Conservation (phyloP, 1,140 invertebrate genomes). For the Tetranychus urticae region DNA sequence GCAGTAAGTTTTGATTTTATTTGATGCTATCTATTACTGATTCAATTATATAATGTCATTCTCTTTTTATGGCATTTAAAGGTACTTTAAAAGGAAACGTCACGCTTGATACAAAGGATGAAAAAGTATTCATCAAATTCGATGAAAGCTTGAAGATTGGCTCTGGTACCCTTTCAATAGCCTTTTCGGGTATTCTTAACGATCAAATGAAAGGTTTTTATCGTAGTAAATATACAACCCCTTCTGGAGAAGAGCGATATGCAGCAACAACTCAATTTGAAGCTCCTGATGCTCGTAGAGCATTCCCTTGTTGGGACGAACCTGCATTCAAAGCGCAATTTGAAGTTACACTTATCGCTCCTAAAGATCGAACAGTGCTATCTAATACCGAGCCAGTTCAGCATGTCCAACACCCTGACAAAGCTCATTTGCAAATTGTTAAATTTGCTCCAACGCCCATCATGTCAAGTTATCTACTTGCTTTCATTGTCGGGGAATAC, state of each 20-base stretch:
- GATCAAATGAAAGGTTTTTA: slow-evolving; percentile 89
- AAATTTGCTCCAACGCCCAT: slow-evolving; percentile 63
- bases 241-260: slow-evolving; percentile 44
- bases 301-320: slow-evolving; percentile 95
- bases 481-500: slow-evolving; percentile 75
- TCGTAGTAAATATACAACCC: slow-evolving; percentile 51
- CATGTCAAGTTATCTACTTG: slow-evolving; percentile 89
- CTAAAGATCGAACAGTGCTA: slow-evolving; percentile 39
- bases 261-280: slow-evolving; percentile 72
- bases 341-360: slow-evolving; percentile 59
- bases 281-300: slow-evolving; percentile 54
- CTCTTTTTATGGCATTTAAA: not conserved
- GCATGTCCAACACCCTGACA: slow-evolving; percentile 8
- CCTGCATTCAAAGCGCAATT: slow-evolving; percentile 85
- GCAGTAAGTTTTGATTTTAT: not conserved
- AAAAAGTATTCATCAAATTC: slow-evolving; percentile 43
- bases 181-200: slow-evolving; percentile 60
- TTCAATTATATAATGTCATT: not conserved
- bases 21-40: not conserved
- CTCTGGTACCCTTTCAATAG: slow-evolving; percentile 36
- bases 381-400: slow-evolving; percentile 57
- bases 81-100: not conserved
- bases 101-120: slow-evolving; percentile 15
- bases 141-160: slow-evolving; percentile 32
- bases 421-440: slow-evolving; percentile 31